Evolutionary conservation across 2,888 invertebrate genomes (phyloP).

Genomic region (Lasius platythorax): DNA sequence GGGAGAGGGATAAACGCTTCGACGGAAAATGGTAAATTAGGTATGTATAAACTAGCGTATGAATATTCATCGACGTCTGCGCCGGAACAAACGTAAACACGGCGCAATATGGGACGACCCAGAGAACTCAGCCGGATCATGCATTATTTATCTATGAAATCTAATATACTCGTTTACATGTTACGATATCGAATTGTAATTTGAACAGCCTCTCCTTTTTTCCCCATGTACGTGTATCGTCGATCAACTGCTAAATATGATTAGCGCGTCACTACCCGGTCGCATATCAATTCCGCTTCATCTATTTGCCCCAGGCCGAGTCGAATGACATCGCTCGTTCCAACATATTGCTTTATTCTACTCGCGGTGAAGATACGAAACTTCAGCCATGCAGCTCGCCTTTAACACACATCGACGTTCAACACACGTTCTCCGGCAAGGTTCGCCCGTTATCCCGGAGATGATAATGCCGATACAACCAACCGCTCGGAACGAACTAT

Average conservation of each 20-base stretch:
- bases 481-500: constrained; percentile 38
- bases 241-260: constrained; percentile 22
- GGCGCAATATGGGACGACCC: constrained; percentile 52
- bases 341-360: constrained; percentile 32
- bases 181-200: constrained; percentile 49
- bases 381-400: background rate
- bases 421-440: background rate
- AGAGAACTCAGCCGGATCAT: constrained; percentile 48
- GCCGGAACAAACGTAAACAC: constrained; percentile 51
- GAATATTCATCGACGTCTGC: constrained; percentile 56
- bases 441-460: constrained; percentile 7
- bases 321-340: constrained; percentile 5
- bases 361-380: constrained; percentile 21
- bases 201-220: constrained; percentile 17
- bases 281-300: constrained; percentile 10
- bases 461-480: constrained; percentile 22
- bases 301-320: constrained; percentile 2
- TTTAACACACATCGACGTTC: constrained; percentile 16
- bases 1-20: constrained; percentile 34
- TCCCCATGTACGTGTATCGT: background rate
- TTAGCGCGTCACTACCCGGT: constrained; percentile 1
- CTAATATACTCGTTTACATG: constrained; percentile 54
- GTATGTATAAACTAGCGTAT: constrained; percentile 54
- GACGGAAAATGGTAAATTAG: constrained; percentile 57
- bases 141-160: constrained; percentile 56